Percentiles rank a stretch among this genome's conserved stretches.
Evolutionary conservation across 64 coral and sea anemone species (phyloP).

Genomic region (Porites lutea): DNA sequence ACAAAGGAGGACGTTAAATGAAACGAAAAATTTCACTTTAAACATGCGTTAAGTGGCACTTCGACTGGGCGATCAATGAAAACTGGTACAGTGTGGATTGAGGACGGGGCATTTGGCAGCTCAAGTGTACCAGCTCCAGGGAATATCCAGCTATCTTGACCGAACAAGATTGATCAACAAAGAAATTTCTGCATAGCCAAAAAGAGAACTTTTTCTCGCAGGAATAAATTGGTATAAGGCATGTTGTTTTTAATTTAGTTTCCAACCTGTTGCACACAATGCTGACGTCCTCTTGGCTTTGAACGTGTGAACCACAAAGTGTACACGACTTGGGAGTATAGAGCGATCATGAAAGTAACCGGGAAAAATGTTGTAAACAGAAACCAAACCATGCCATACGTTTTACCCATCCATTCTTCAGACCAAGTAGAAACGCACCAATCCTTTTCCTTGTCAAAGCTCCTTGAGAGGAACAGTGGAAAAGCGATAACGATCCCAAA

Average conservation of each 20-base stretch:
- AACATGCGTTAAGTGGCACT: too few relatives aligned
- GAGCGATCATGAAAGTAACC: not conserved
- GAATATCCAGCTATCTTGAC: too few relatives aligned
- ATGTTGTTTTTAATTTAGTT: not conserved
- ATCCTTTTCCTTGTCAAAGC: not conserved
- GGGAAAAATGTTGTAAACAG: not conserved
- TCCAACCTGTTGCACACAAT: not conserved
- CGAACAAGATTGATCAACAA: too few relatives aligned
- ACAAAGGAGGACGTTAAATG: too few relatives aligned
- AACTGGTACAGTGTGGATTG: too few relatives aligned
- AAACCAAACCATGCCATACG: not conserved
- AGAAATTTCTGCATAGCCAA: not conserved
- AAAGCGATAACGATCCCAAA: not conserved
- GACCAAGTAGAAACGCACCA: not conserved
- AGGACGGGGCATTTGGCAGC: too few relatives aligned
- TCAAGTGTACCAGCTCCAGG: too few relatives aligned
- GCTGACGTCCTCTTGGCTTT: not conserved
- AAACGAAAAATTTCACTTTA: too few relatives aligned
- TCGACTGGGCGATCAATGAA: too few relatives aligned
- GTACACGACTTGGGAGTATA: constrained; percentile 4
- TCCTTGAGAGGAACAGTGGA: not conserved
- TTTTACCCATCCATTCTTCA: not conserved
- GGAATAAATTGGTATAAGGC: too few relatives aligned
- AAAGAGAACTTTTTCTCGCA: not conserved
- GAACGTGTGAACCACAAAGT: not conserved